Conservation (phyloP, 2,888 invertebrate genomes). For the Pristionchus entomophagus region DNA sequence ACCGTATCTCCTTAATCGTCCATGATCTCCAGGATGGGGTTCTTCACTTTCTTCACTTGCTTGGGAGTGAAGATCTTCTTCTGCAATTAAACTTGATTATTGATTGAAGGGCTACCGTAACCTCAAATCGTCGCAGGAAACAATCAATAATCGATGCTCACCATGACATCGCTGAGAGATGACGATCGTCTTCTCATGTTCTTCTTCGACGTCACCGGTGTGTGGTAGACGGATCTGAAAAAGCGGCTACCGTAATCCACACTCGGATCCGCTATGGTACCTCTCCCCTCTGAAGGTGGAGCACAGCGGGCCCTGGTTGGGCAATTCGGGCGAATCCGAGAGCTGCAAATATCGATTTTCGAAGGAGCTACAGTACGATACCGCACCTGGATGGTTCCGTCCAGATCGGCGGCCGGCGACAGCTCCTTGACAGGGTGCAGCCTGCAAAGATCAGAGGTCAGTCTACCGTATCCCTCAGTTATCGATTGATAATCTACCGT, state of each 20-base stretch:
- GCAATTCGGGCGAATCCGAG: background rate
- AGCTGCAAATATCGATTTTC: background rate
- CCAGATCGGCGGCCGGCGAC: background rate
- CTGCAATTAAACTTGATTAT: background rate
- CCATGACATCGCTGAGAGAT: background rate
- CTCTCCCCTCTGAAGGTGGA: background rate
- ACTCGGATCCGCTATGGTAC: background rate
- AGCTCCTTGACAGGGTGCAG: no score
- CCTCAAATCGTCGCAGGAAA: no score
- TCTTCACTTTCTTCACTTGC: background rate
- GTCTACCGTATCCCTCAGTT: no score
- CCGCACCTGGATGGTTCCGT: background rate
- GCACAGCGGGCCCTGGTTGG: background rate
- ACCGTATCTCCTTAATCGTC: background rate
- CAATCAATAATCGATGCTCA: background rate
- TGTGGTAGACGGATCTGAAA: conserved; percentile 32
- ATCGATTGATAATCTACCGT: no score
- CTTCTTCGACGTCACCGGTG: conserved; percentile 13
- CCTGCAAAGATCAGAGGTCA: background rate
- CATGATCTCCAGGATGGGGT: background rate
- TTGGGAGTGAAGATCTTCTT: conserved; percentile 35
- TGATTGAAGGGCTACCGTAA: no score
- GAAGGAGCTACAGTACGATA: background rate
- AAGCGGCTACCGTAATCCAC: background rate
- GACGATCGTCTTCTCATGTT: conserved; percentile 18